These are phyloP conservation scores for Dryobota labecula DNA, from an alignment of 2,888 invertebrate genomes.

Conservation along the genomic window DNA sequence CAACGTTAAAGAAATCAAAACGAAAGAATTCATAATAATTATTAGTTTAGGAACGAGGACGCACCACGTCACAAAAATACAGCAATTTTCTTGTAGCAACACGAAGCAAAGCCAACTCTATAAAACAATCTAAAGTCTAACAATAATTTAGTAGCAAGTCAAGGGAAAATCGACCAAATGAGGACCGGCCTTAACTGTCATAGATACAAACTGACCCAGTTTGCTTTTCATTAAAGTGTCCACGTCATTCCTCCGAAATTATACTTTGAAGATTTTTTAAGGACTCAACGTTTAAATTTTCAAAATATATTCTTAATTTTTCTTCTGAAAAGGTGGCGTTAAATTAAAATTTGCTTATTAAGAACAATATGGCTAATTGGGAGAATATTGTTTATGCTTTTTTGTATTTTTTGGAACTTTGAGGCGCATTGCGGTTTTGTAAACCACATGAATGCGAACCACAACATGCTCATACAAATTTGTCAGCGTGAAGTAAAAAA, in stretches of 20 bases:
- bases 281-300: slow-evolving; percentile 39
- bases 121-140: slow-evolving; percentile 49
- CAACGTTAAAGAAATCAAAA: slow-evolving; percentile 24
- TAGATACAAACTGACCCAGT: slow-evolving; percentile 61
- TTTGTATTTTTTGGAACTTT: background rate
- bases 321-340: slow-evolving; percentile 17
- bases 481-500: background rate
- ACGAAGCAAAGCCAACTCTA: slow-evolving; percentile 35
- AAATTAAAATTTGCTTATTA: slow-evolving; percentile 36
- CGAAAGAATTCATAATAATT: slow-evolving; percentile 23
- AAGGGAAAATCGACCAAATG: slow-evolving; percentile 54
- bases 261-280: slow-evolving; percentile 51
- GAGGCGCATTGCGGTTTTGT: background rate
- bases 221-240: slow-evolving; percentile 64
- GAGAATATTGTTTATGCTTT: slow-evolving; percentile 9
- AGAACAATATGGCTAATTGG: slow-evolving; percentile 32
- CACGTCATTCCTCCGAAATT: slow-evolving; percentile 57
- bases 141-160: slow-evolving; percentile 58
- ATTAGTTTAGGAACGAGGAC: slow-evolving; percentile 21
- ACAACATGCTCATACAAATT: background rate
- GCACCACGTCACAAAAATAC: slow-evolving; percentile 25
- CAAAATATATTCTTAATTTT: slow-evolving; percentile 39
- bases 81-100: slow-evolving; percentile 29
- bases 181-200: slow-evolving; percentile 55
- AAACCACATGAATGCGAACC: background rate